Conservation (phyloP, 2,888 invertebrate genomes). For the Antheraea assamensis region DNA sequence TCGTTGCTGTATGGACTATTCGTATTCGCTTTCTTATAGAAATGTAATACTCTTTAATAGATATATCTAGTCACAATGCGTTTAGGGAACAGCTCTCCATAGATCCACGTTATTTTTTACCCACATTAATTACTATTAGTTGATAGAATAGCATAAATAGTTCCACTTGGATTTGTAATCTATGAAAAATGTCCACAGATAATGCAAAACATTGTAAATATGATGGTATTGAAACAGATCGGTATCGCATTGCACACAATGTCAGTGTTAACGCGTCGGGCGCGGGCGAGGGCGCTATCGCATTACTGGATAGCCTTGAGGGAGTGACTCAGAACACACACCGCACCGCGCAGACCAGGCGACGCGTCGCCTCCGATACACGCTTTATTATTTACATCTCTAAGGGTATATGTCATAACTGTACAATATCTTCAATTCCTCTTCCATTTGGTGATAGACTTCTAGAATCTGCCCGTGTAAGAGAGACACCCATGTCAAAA, state of each 20-base stretch:
- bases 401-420: not conserved
- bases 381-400: not conserved
- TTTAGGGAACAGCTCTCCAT: not conserved
- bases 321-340: not conserved
- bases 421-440: not conserved
- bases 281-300: not conserved
- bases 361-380: not conserved
- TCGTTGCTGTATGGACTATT: no score
- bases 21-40: no score
- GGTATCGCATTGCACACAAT: not conserved
- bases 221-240: constrained; percentile 4
- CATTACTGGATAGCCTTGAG: not conserved
- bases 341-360: not conserved
- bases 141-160: not conserved
- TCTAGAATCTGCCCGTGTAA: no score
- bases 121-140: not conserved
- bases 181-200: not conserved
- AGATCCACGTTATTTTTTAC: not conserved
- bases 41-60: no score
- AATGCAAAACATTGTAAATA: not conserved
- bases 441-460: not conserved
- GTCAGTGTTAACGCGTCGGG: not conserved
- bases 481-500: not conserved
- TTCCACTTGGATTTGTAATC: not conserved
- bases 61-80: not conserved